Evolutionary conservation across 2,888 invertebrate genomes (phyloP).

Genomic region (Andrena hattorfiana): DNA sequence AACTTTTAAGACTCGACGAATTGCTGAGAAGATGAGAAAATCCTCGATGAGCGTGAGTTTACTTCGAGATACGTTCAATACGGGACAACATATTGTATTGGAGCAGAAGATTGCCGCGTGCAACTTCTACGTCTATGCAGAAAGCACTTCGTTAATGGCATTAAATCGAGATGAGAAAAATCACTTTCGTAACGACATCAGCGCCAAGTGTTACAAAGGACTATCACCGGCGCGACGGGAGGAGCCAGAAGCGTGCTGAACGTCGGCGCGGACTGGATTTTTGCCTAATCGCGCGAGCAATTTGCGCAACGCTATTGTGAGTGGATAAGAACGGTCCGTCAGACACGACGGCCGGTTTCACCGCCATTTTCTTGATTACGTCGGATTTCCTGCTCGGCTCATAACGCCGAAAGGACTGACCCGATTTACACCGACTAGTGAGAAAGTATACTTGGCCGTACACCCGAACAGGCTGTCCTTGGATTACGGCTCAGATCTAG

Average conservation of each 20-base stretch:
- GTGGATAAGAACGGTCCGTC: constrained; percentile 48
- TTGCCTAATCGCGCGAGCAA: constrained; percentile 48
- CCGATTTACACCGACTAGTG: constrained; percentile 53
- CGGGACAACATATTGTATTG: no score
- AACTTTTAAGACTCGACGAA: no score
- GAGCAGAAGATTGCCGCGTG: no score
- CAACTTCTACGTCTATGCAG: no score
- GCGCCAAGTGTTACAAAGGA: constrained; percentile 5
- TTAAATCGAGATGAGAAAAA: background rate
- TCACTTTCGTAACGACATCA: background rate
- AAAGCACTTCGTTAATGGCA: no score
- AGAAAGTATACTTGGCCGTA: constrained; percentile 37
- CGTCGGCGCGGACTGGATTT: constrained; percentile 41
- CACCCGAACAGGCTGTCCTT: constrained; percentile 57
- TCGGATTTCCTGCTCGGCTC: constrained; percentile 61
- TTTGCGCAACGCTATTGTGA: constrained; percentile 60
- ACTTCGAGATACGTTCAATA: no score
- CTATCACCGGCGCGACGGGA: constrained; percentile 8
- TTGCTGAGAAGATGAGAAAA: no score
- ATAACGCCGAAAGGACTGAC: constrained; percentile 59
- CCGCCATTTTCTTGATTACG: constrained; percentile 69
- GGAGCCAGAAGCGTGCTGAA: constrained; percentile 9
- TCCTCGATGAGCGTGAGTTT: no score
- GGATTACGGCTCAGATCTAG: constrained; percentile 43
- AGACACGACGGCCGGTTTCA: constrained; percentile 26